A percentile compares a stretch with the other conserved stretches of the same genome.
Evolutionary conservation across 2,888 invertebrate species (phyloP).

Genomic region (Cynaeus angustus): DNA sequence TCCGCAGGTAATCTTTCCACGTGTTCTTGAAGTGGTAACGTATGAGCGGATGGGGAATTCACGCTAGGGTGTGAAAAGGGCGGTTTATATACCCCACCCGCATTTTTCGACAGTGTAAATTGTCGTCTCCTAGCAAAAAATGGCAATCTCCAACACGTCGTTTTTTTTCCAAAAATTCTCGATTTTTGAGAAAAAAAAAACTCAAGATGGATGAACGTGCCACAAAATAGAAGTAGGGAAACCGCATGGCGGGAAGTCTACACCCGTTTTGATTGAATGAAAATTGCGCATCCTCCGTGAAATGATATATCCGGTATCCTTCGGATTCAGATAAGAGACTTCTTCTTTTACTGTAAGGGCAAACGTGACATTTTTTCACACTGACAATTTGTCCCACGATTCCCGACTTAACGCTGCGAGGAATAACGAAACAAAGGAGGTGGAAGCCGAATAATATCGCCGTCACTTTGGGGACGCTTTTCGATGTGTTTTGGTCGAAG

Average conservation of each 20-base stretch:
- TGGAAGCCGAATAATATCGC: conserved; percentile 23
- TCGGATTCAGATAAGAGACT: conserved; percentile 66
- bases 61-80: conserved; percentile 56
- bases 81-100: conserved; percentile 50
- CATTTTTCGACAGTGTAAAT: conserved; percentile 24
- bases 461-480: conserved; percentile 13
- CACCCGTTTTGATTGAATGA: conserved; percentile 67
- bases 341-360: conserved; percentile 58
- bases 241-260: conserved; percentile 62
- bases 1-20: conserved; percentile 63
- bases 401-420: conserved; percentile 47
- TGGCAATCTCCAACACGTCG: not conserved
- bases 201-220: conserved; percentile 60
- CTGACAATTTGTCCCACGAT: conserved; percentile 62
- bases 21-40: conserved; percentile 62
- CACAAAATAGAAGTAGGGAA: conserved; percentile 57
- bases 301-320: conserved; percentile 67
- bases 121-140: conserved; percentile 1
- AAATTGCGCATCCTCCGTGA: conserved; percentile 69
- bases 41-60: conserved; percentile 63
- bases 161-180: not conserved
- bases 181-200: not conserved
- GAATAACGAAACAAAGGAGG: conserved; percentile 54
- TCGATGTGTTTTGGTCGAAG: conserved; percentile 12
- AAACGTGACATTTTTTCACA: conserved; percentile 66